Evolutionary conservation across 2,888 invertebrate genomes (phyloP), one percentile per base, ranked within the genome.

Genomic region (Rugalucina vietnamica): DNA sequence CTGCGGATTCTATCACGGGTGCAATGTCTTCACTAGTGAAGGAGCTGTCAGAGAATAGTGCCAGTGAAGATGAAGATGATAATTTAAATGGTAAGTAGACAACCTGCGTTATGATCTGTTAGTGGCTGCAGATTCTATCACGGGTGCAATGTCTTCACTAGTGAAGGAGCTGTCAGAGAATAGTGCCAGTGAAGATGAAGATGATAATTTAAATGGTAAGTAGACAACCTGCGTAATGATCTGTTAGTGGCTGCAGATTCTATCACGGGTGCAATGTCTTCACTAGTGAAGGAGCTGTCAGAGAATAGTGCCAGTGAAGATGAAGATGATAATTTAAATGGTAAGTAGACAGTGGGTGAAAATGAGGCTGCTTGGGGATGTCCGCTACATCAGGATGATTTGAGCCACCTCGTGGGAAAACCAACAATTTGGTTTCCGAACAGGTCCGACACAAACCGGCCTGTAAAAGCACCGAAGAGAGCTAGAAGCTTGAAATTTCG

Each of bases 221-320:
- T 92, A 5, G 88, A 91, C 49, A 91, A 92, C 85, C 87, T 95
- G 57, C 89, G 94, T n/a, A 94, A 98, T 94, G 98, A 98, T 95
- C 96, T 99, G 79, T 96, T 99, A 90, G 97, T 98, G 93, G 99
- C 99, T 72, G 99, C 99, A 69, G 99, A 99, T 95, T 98, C 98
- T 37, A 99, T 99, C 91, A 99, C 99, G 85, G 98, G 98, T 95
- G 99, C 99, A 86, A 99, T 99, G 98, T 98, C 98, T 43, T 98
- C 98, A 37, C 96, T 99, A 91, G 99, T 99, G 91, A 96, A 98
- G 95, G 99, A 99, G 27, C 43, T 87, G 88, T 57, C 90, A 93
- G 93, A 93, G 81, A 89, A 91, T 57, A 92, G 92, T 87, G 90
- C 88, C 32, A 92, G 92, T 90, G 92, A 92, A 34, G 92, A 92